Base-by-base conservation (phyloP, 2,113 vertebrate genomes). In the Phoxinus phoxinus region DNA sequence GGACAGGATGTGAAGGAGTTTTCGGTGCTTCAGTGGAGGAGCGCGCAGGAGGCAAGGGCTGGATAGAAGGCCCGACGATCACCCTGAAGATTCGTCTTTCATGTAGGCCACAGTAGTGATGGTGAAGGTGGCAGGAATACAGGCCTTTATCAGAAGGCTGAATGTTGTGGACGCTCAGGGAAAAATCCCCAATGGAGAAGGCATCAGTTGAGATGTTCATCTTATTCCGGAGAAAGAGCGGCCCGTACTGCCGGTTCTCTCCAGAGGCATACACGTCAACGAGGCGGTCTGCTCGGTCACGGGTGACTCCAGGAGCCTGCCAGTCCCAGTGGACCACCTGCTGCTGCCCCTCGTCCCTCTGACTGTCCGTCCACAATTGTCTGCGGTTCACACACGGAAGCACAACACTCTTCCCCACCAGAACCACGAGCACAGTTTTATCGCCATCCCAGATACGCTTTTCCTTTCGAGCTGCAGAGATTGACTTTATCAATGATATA, bases 241-340 rank as follows among this genome's bases (percentile, higher is more conserved):
- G 94, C 0, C 96, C 97, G 0, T 98, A 98, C 51, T 96, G 93
- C 0, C 97, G 95, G 21, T 95, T 95, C 89, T 99, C 97, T 0
- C 98, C 98, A 0, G 97, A 97, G 0, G 97, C 97, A 0, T 98
- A 99, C 35, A 99, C 95, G 51, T 99, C 97, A 0, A 99, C 94
- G 83, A 99, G 94, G 27, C 97, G 97, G 88, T 98, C 96, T 0
- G 98, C 98, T 2, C 91, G 92, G 90, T 98, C 97, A 0, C 96
- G 97, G 3, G 96, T 95, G 46, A 99, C 96, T 0, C 98, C 98
- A 0, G 97, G 97, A 0, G 96, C 91, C 93, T 98, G 97, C 87
- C 96, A 93, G 93, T 99, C 98, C 98, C 98, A 99, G 90, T 97
- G 97, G 4, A 96, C 97, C 84, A 99, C 98, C 86, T 99, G 98